Evolutionary conservation across 2,113 vertebrate species (phyloP), one percentile per base, ranked within the genome.

Genomic region (Oxyura jamaicensis): DNA sequence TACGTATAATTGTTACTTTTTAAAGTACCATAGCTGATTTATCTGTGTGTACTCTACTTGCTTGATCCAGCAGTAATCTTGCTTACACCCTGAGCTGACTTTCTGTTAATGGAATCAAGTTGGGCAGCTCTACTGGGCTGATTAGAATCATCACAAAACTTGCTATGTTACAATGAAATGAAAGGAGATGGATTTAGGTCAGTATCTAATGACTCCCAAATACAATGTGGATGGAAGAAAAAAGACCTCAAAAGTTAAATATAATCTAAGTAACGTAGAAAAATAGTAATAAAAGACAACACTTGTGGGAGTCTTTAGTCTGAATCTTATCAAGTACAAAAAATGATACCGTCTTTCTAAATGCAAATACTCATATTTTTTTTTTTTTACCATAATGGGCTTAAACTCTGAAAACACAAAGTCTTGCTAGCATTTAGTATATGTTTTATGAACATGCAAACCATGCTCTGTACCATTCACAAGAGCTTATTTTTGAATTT

Each of bases 101-200:
- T 65, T 65, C 59, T 4, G 4, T 55, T 68, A 67, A 62, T 58
- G 82, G 86, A 91, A 88, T 28, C 79, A 88, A 94, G 83, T 69
- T 95, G 92, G 81, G 95, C 86, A 83, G 95, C 73, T 93, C 90
- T 18, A 73, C 26, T 52, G 36, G 68, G 65, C 83, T 95, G 86
- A 96, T 91, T 94, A 92, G 81, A 93, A 56, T 65, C 81, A 96
- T 91, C 68, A 86, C 36, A 86, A 86, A 95, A 67, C 85, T 82
- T 95, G 87, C 86, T 86, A 77, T 33, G 85, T 55, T 71, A 33
- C 59, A 66, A 11, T 55, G 81, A 78, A 75, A 97, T 88, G 72
- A 48, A 77, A 89, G 33, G 71, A 93, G 95, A 91, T 96, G 62
- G 67, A 95, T 96, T 94, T 86, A 88, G 94, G 88, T 96, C 93